Evolutionary conservation across 1,140 invertebrate genomes (phyloP), one percentile per base, ranked within the genome.

Genomic region (Rhynchophorus ferrugineus): DNA sequence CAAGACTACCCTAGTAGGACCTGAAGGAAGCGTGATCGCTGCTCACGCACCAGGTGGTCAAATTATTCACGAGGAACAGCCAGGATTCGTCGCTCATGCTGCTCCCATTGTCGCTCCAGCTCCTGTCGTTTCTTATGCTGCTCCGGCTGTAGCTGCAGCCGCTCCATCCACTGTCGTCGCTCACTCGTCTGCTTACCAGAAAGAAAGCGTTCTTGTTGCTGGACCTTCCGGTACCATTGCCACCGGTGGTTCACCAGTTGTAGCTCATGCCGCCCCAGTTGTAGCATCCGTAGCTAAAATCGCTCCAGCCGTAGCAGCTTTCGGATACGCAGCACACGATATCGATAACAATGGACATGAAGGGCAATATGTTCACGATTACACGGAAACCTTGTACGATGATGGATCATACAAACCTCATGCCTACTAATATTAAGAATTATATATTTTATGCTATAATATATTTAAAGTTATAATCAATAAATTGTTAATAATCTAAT

Each of bases 11-110:
- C 13, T 63, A 6, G 47, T 61, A 13, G 61, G 59, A 13, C 61
- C 61, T 7, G 61, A 62, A 34, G 60, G 60, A 7, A 62, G 60
- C 24, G 33, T 50, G 6, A 61, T 62, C 44, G 44, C 49, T 11
- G 44, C 59, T 5, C 47, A 44, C 13, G 51, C 49, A 14, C 58
- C 51, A 13, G 61, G 61, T 35, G 61, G 59, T 38, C 48, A 60
- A 36, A 56, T 63, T 18, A 44, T 63, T 8, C 39, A 58, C 14
- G 54, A 61, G n/a, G 47, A 50, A 13, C 38, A 41, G 11, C 17
- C 49, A 24, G 56, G 44, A 38, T 46, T 55, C 41, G 37, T 49
- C 7, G 37, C 38, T 41, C 47, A 49, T 19, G 20, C 37, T 3
- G 38, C 24, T 14, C 47, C 47, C 3, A 38, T 39, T 33, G 29